Evolutionary conservation across 2,797 vertebrate species (phyloP).

Genomic region (Macroramphosus scolopax): DNA sequence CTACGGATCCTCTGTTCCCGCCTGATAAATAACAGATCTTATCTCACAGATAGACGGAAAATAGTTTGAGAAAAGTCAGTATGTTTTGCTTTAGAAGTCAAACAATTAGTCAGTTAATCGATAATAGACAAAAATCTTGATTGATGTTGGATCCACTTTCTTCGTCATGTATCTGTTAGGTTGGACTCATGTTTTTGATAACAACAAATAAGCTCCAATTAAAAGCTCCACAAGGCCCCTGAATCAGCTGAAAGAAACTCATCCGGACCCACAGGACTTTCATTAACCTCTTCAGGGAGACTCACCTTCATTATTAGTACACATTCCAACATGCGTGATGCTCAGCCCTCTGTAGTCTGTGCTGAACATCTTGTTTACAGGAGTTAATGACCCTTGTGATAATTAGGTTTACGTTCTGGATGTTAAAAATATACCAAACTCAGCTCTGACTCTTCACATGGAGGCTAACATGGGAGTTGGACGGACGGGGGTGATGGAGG

Average conservation of each 20-base stretch:
- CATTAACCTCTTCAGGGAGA: constrained; percentile 38
- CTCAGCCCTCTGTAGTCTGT: constrained; percentile 5
- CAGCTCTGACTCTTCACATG: constrained; percentile 9
- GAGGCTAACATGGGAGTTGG: constrained; percentile 16
- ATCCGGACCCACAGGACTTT: constrained; percentile 41
- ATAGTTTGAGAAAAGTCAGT: too few species aligned
- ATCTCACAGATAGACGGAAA: too few species aligned
- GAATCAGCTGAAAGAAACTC: constrained; percentile 23
- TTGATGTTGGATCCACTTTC: too few species aligned
- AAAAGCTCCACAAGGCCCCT: constrained; percentile 7
- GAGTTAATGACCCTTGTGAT: constrained; percentile 50
- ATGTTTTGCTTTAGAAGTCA: too few species aligned
- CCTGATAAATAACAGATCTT: too few species aligned
- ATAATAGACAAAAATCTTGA: too few species aligned
- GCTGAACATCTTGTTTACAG: constrained; percentile 43
- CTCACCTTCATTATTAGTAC: constrained; percentile 54
- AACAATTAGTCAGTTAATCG: too few species aligned
- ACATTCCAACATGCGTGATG: constrained; percentile 23
- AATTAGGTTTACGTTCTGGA: constrained; percentile 39
- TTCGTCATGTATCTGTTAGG: too few species aligned
- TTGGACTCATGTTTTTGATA: too few species aligned
- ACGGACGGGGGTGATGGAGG: constrained; percentile 6
- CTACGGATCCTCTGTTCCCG: too few species aligned
- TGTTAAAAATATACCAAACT: constrained; percentile 50
- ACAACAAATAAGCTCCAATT: constrained; percentile 2